Base-by-base conservation (phyloP, 2,888 invertebrate genomes). In the Eupelmus urozonus region DNA sequence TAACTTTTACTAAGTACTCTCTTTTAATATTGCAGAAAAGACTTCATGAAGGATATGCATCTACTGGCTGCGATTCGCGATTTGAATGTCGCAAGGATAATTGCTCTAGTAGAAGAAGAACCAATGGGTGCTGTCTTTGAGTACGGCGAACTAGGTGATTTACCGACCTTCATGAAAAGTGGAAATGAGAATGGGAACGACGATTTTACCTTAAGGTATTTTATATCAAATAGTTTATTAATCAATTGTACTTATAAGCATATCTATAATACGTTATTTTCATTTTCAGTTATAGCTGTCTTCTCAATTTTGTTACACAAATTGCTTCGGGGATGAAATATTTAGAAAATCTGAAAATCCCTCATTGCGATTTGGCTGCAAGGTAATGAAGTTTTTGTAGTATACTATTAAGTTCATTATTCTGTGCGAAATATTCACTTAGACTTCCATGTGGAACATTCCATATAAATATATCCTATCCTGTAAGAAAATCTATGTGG, bases 291-390 rank as follows among this genome's bases (percentile, higher is more conserved):
- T 95, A 96, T 90, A 95, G 95, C 85, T 94, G 94, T 90, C 92
- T 96, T 88, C 94, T 97, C 84, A 96, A 94, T 91, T 94, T 97
- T 90, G 94, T 96, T 84, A 95, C 95, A 75, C 96, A 97, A 91
- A 94, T 97, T 85, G 96, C 97, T 80, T 96, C 96, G 70, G 97
- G 97, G 82, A 97, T 97, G 96, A 96, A 96, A 88, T 97, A 97
- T 90, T 92, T 98, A 90, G 97, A 98, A 90, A 94, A 95, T 62
- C 92, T 96, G 90, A 96, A 96, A 88, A 93, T 97, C 90, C 95
- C 97, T 70, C 97, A 97, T 90, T 93, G 97, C 83, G 97, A 97
- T 90, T 92, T 97, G 83, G 95, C 97, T 76, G 96, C 97, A 70
- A 93, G 95, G 95, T 95, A 91, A 91, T 85, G 80, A 62, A 23